Conservation (phyloP, 2,888 invertebrate genomes). For the Ochropacha duplaris region DNA sequence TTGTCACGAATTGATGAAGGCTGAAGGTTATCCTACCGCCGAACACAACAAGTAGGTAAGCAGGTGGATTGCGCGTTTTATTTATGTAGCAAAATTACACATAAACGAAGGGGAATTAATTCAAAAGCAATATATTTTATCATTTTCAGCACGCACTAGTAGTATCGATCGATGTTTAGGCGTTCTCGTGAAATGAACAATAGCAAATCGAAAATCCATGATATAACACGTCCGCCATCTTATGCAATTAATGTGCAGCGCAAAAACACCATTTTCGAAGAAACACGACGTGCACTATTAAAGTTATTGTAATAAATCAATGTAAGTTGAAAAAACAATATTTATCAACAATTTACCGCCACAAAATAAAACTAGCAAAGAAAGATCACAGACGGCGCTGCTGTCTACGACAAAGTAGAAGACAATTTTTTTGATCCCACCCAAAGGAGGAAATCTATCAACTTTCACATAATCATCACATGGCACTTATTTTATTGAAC, state of each 20-base stretch:
- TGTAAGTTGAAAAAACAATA: constrained; percentile 16
- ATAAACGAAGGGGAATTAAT: not conserved
- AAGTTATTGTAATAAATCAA: constrained; percentile 17
- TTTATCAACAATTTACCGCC: constrained; percentile 57
- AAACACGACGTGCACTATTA: constrained; percentile 5
- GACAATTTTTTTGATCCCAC: constrained; percentile 20
- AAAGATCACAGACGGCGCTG: constrained; percentile 69
- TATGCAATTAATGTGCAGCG: constrained; percentile 16
- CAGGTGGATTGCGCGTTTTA: not conserved
- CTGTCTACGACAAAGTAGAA: constrained; percentile 50
- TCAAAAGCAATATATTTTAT: not conserved
- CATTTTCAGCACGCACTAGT: not conserved
- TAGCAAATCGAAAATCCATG: not conserved
- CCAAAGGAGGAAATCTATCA: constrained; percentile 16
- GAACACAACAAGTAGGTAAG: not conserved
- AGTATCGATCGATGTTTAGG: not conserved
- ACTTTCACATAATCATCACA: constrained; percentile 22
- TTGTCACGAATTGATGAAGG: not conserved
- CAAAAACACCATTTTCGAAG: constrained; percentile 1
- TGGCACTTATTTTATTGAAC: not conserved
- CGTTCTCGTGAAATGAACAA: not conserved
- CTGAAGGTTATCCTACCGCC: not conserved
- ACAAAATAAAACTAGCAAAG: constrained; percentile 44
- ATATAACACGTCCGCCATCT: constrained; percentile 33
- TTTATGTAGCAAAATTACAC: not conserved